Conservation (phyloP, 2,113 vertebrate species). For the Arvicanthis niloticus region DNA sequence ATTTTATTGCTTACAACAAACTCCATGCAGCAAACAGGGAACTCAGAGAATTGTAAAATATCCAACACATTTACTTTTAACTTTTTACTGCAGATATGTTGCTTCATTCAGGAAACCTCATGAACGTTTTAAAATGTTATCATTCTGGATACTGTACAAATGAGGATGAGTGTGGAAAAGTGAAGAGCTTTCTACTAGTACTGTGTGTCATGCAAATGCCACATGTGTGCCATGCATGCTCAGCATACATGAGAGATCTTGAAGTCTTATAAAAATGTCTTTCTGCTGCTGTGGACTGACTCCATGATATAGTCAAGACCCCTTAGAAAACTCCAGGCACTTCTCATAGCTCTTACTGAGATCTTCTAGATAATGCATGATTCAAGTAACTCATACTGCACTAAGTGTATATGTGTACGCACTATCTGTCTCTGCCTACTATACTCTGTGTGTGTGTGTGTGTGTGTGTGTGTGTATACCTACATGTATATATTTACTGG, state of each 20-base stretch:
- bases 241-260: not conserved
- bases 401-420: not conserved
- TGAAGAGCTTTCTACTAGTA: not conserved
- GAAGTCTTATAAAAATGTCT: not conserved
- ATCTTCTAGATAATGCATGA: not conserved
- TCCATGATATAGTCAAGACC: not conserved
- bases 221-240: not conserved
- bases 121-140: not conserved
- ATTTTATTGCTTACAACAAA: conserved; percentile 16
- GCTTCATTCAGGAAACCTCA: not conserved
- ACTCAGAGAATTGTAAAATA: not conserved
- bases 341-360: not conserved
- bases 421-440: not conserved
- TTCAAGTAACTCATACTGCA: not conserved
- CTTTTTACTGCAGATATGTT: not conserved
- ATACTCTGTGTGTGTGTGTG: not conserved
- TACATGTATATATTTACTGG: not conserved
- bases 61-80: not conserved
- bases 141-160: not conserved
- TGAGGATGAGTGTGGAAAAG: not conserved
- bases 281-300: not conserved
- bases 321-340: too few species aligned
- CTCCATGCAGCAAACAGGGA: not conserved
- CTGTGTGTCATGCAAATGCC: not conserved
- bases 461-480: not conserved